phyloP scores from a whole-genome alignment of 2,113 vertebrate species.

The Aspiorhynchus laticeps region DNA sequence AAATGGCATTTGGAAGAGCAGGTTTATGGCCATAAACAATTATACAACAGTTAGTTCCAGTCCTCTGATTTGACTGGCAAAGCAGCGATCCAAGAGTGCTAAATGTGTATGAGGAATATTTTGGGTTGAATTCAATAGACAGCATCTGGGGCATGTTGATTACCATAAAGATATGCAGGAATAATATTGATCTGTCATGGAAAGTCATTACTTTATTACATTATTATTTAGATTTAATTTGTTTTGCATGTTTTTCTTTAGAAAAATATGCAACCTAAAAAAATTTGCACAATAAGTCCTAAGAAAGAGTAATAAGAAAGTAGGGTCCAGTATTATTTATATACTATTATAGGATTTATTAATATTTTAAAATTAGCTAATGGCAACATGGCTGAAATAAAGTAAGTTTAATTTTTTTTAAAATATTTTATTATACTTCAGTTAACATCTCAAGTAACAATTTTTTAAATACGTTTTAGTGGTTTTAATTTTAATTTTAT shows the following conservation, averaged over 20 bases:
- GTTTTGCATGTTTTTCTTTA: neutral
- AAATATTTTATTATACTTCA: neutral
- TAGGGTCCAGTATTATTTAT: neutral
- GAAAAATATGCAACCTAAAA: neutral
- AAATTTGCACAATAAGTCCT: neutral
- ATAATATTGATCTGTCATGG: neutral
- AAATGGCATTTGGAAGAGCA: neutral
- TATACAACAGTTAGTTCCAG: conserved; percentile 29
- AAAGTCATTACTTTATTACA: neutral
- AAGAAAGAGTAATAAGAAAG: neutral
- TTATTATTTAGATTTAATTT: neutral
- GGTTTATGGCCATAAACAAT: neutral
- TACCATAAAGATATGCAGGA: neutral
- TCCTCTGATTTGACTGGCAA: conserved; percentile 11
- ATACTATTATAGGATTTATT: neutral
- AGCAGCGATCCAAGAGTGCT: neutral
- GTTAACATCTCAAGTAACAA: neutral
- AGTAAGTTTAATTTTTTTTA: too few species aligned
- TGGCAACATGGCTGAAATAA: neutral
- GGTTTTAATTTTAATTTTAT: neutral
- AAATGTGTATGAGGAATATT: conserved; percentile 3
- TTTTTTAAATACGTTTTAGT: too few species aligned
- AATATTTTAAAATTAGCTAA: neutral
- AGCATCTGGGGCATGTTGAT: neutral
- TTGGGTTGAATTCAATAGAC: neutral